A percentile compares a stretch with the other conserved stretches of the same genome.
These are phyloP conservation scores for Eulemur macaco DNA, from an alignment of 2,113 vertebrate genomes.

Conservation along the genomic window DNA sequence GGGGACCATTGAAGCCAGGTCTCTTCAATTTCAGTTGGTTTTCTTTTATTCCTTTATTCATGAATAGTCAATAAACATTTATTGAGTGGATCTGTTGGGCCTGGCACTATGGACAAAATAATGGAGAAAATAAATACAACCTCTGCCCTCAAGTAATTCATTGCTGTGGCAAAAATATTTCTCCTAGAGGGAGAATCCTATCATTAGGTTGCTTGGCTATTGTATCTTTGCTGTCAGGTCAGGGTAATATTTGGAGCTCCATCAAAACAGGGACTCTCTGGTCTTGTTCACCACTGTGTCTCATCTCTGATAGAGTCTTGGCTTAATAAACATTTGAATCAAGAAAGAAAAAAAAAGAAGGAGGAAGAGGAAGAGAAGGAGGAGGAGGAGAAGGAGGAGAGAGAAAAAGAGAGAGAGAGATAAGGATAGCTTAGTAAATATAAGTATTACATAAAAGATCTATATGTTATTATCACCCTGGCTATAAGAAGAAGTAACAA, in stretches of 20 bases:
- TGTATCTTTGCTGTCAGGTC: neutral
- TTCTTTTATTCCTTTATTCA: neutral
- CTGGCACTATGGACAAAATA: neutral
- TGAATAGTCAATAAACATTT: neutral
- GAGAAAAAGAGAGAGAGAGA: neutral
- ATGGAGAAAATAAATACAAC: neutral
- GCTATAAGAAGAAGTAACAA: neutral
- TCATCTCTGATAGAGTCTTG: neutral
- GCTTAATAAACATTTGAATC: neutral
- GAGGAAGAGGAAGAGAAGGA: neutral
- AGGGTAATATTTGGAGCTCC: neutral
- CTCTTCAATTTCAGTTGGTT: neutral
- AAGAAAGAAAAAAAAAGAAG: neutral
- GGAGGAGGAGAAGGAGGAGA: no score
- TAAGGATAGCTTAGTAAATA: neutral
- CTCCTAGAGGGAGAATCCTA: neutral
- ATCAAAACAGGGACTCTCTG: neutral
- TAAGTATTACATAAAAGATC: neutral
- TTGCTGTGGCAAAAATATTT: neutral
- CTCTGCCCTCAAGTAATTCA: neutral
- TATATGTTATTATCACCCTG: neutral
- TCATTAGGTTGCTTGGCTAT: neutral
- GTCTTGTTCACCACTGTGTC: neutral
- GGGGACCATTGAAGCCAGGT: neutral
- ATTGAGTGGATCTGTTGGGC: neutral